Evolutionary conservation across 2,797 vertebrate species (phyloP), one percentile per base, ranked within the genome.

Genomic region (Myioborus melanocephalus): DNA sequence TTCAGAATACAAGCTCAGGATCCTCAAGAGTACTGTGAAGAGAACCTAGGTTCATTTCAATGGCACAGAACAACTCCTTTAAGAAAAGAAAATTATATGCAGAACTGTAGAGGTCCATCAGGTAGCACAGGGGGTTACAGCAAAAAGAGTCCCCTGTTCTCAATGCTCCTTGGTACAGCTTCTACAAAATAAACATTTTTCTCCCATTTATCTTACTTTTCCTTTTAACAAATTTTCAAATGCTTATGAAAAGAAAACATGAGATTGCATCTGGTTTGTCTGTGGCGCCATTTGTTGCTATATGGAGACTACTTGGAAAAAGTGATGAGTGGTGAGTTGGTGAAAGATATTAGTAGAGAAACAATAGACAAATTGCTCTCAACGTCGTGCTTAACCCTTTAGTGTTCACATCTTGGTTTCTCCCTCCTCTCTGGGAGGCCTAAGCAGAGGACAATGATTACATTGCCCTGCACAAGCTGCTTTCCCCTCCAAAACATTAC

Each of bases 281-380:
- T 88, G 47, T 52, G 93, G 96, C 30, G 20, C 94, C 94, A 73
- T 96, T 94, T 91, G 83, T 85, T 94, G 89, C 95, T 96, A 91
- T 89, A 96, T 83, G 89, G 82, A 91, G 91, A 93, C 82, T 87
- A 35, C 71, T 89, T 78, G 87, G 72, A 80, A 83, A 95, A 96
- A 86, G 93, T 90, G 96, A 88, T 93, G 95, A 96, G 89, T 95
- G 92, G 78, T 94, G 87, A 91, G 68, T 21, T 91, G 66, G 83
- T 95, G 91, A 95, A 76, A 92, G 73, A 95, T 89, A 97, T 94
- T 96, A 96, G 93, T 77, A 96, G 70, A 94, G 85, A 94, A 94
- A 94, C 94, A 96, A 96, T 91, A 91, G 94, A 92, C 57, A 95
- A 93, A 95, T 89, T 92, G 50, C 79, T 94, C 49, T 90, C 70